Evolutionary conservation across 2,888 invertebrate species (phyloP).

Genomic region (Omphaloscelis lunosa): DNA sequence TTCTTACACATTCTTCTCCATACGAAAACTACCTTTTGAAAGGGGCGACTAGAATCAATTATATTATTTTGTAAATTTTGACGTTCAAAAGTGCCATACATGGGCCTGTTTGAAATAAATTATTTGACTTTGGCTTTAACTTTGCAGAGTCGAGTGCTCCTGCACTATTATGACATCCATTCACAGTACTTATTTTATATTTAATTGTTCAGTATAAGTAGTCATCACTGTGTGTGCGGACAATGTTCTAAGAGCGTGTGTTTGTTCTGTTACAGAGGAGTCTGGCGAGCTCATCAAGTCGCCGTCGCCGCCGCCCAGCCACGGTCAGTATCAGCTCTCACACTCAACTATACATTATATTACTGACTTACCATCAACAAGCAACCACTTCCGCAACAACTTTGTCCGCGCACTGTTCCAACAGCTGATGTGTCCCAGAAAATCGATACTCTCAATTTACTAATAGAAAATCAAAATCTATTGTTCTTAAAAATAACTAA

Average conservation of each 20-base stretch:
- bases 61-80: no score
- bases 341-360: neutral
- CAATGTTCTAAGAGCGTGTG: slow-evolving; percentile 6
- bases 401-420: neutral
- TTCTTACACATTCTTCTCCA: no score
- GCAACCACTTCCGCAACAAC: neutral
- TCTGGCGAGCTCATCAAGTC: slow-evolving; percentile 93
- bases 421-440: neutral
- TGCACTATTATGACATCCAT: no score
- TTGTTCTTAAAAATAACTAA: neutral
- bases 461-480: neutral
- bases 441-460: neutral
- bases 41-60: no score
- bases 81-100: no score
- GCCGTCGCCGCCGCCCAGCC: slow-evolving; percentile 94
- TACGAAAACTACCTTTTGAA: no score
- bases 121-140: no score
- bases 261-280: slow-evolving; percentile 84
- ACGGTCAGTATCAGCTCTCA: slow-evolving; percentile 90
- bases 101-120: no score
- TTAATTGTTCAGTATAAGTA: no score
- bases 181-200: no score
- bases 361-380: neutral
- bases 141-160: no score
- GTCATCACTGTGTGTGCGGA: no score